Percentiles rank a stretch among this genome's conserved stretches.
These are phyloP conservation scores for Tragelaphus scriptus DNA, from an alignment of 2,113 vertebrate genomes.

Conservation along the genomic window DNA sequence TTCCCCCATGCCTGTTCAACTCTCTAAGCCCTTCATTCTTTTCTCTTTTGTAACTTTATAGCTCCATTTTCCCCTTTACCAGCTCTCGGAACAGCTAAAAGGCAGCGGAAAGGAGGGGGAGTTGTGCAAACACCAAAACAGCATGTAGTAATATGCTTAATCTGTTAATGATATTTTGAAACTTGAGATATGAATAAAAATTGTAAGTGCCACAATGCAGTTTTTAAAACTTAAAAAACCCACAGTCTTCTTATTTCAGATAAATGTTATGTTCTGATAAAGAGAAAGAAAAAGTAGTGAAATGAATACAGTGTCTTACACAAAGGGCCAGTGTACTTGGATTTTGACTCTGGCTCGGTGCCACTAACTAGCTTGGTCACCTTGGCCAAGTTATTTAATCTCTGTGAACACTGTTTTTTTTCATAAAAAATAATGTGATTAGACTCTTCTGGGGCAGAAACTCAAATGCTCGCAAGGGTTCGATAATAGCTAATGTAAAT, in stretches of 20 bases:
- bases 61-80: neutral
- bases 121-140: constrained; percentile 27
- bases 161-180: constrained; percentile 56
- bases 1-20: neutral
- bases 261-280: constrained; percentile 13
- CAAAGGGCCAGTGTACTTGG: neutral
- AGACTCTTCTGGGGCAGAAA: neutral
- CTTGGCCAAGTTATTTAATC: constrained; percentile 51
- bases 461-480: neutral
- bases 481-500: neutral
- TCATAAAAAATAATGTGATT: constrained; percentile 46
- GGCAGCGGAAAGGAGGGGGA: neutral
- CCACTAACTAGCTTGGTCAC: constrained; percentile 30
- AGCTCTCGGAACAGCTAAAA: constrained; percentile 26
- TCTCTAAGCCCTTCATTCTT: neutral
- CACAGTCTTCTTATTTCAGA: constrained; percentile 12
- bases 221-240: constrained; percentile 24
- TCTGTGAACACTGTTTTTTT: neutral
- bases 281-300: neutral
- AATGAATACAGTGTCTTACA: neutral
- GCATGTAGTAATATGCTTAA: constrained; percentile 40
- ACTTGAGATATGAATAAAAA: constrained; percentile 42
- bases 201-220: neutral
- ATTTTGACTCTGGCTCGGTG: constrained; percentile 28
- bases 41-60: neutral